Conservation (phyloP, 2,888 invertebrate genomes). For the Arctia plantaginis region DNA sequence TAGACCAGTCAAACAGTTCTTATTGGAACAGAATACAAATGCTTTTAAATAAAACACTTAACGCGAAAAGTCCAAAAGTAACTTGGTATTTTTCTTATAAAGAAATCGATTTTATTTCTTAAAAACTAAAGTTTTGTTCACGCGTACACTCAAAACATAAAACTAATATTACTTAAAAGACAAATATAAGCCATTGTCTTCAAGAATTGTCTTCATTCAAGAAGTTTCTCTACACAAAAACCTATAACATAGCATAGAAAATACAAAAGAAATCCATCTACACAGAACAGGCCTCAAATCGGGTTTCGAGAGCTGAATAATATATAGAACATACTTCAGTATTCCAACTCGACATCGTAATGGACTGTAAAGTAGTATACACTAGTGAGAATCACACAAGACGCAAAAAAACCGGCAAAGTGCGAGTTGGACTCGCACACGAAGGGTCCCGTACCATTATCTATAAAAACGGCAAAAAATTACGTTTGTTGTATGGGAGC, state of each 20-base stretch:
- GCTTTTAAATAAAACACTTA: neutral
- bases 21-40: neutral
- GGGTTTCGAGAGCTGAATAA: slow-evolving; percentile 2
- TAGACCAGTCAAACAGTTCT: neutral
- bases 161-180: neutral
- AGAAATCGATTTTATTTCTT: neutral
- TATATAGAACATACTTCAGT: slow-evolving; percentile 1
- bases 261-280: neutral
- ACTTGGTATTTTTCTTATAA: neutral
- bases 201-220: neutral
- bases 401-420: no score
- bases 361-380: slow-evolving; percentile 13
- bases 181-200: neutral
- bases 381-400: slow-evolving; percentile 6
- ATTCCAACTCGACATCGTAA: slow-evolving; percentile 10
- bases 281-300: slow-evolving; percentile 4
- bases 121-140: neutral
- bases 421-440: no score
- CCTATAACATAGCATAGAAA: neutral
- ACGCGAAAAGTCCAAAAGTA: neutral
- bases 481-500: no score
- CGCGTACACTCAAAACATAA: neutral
- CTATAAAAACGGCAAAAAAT: no score
- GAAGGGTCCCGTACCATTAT: no score
- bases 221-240: neutral